Base-by-base conservation (phyloP, 2,888 invertebrate species). In the Papilio elwesi region DNA sequence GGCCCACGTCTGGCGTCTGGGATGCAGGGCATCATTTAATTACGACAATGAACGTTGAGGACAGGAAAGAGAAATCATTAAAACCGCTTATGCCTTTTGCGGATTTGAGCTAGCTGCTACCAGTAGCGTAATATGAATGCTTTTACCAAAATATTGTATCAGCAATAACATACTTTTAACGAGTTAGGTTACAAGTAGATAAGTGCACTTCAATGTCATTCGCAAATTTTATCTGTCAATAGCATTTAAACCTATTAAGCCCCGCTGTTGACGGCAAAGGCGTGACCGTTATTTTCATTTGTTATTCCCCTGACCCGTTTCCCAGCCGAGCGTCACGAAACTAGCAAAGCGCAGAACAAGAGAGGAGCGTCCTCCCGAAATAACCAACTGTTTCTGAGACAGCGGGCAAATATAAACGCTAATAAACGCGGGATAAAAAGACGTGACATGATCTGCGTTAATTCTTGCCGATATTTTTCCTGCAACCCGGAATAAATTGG, bases 321-420 rank as follows among this genome's bases (percentile, higher is more conserved):
- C 81, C 77, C 76, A 76, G 73, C 79, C 73, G 76, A 76, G 79
- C 82, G 79, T 78, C 80, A 82, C 80, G 81, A 82, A 84, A 82
- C 83, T 83, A 81, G 79, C 84, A 85, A 86, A 87, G 85, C 82
- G 84, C 81, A 87, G 82, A 87, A 87, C 85, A 87, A 87, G 83
- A 85, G 83, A 85, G 83, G 86, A 84, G 83, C 85, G 83, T 80
- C 86, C 77, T 87, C 90, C 87, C 79, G 79, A 92, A 92, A 92
- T 92, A 93, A 82, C 85, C 79, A 76, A 73, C 79, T 78, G 82
- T 83, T 80, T 83, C 82, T 82, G 82, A 80, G 83, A 82, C 85
- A 83, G 78, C 82, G 80, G 83, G 84, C 85, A 84, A 85, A 88
- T 88, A 87, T 89, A 90, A 85, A 85, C 87, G 78, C 78, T 81